Evolutionary conservation across 2,797 vertebrate species (phyloP).

Genomic region (Xenops minutus): DNA sequence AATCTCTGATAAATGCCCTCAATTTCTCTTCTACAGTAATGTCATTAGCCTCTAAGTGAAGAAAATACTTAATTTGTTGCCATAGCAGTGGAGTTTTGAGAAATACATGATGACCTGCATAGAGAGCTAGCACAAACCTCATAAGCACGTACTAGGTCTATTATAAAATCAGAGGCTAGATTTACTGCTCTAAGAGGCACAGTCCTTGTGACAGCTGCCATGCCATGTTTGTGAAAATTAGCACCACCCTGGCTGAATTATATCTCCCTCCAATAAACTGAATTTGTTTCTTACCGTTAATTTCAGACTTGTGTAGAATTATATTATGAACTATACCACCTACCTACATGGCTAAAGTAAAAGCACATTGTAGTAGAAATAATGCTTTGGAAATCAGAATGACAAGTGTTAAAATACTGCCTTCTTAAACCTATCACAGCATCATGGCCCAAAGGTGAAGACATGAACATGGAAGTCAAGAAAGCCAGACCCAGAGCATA

Average conservation of each 20-base stretch:
- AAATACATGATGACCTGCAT: constrained; percentile 10
- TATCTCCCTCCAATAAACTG: not conserved
- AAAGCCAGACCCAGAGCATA: not conserved
- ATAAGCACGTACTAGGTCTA: not conserved
- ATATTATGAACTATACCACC: not conserved
- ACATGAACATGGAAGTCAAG: not conserved
- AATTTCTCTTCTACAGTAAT: constrained; percentile 29
- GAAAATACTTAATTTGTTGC: constrained; percentile 52
- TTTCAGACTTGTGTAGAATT: not conserved
- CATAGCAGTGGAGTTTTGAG: constrained; percentile 13
- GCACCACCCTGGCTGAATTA: not conserved
- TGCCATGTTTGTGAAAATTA: not conserved
- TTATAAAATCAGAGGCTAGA: not conserved
- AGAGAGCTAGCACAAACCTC: constrained; percentile 2
- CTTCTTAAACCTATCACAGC: not conserved
- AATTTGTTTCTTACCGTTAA: not conserved
- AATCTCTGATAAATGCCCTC: not conserved
- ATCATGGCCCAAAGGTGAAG: not conserved
- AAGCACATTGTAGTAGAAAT: not conserved
- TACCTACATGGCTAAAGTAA: not conserved
- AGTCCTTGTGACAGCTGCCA: not conserved
- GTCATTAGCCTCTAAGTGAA: constrained; percentile 37
- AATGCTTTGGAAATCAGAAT: not conserved
- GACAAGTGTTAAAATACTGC: not conserved
- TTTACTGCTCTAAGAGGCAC: not conserved